phyloP scores from a whole-genome alignment of 30 jellyfish, hydroid and myxozoan genomes.

The Aurelia coerulea region DNA sequence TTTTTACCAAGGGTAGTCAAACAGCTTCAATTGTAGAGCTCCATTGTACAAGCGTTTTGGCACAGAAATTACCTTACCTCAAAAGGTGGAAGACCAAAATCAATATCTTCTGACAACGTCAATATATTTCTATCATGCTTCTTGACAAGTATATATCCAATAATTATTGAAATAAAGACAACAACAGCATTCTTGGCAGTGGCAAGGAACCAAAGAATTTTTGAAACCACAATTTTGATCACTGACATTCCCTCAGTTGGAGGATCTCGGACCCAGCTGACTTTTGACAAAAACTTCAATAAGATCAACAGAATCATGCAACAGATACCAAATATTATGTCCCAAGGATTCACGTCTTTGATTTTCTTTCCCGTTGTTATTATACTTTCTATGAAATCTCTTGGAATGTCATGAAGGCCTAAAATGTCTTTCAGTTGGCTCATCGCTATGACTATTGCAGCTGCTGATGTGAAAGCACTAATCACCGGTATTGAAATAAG shows the following conservation, averaged over 20 bases:
- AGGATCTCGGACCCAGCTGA: slow-evolving; percentile 21
- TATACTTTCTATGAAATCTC: slow-evolving; percentile 58
- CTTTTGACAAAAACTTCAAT: slow-evolving; percentile 48
- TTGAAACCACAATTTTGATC: slow-evolving; percentile 7
- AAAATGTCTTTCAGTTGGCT: slow-evolving; percentile 77
- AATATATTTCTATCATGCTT: slow-evolving; percentile 12
- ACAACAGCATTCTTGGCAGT: slow-evolving; percentile 86
- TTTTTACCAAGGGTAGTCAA: too few species aligned
- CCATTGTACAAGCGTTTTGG: too few species aligned
- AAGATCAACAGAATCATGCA: slow-evolving; percentile 68
- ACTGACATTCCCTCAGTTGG: slow-evolving; percentile 16
- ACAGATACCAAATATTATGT: slow-evolving; percentile 63
- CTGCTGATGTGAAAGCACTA: slow-evolving; percentile 91
- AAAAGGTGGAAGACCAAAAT: slow-evolving; percentile 78
- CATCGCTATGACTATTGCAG: slow-evolving; percentile 86
- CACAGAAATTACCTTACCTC: slow-evolving; percentile 37
- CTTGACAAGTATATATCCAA: slow-evolving; percentile 49
- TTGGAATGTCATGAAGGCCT: slow-evolving; percentile 75
- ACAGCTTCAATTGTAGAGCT: too few species aligned
- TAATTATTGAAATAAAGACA: slow-evolving; percentile 42
- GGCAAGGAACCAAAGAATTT: slow-evolving; percentile 68
- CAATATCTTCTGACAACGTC: slow-evolving; percentile 69
- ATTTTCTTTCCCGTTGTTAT: slow-evolving; percentile 49
- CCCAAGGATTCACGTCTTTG: slow-evolving; percentile 74
- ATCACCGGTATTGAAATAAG: slow-evolving; percentile 89